Evolutionary conservation across 2,888 invertebrate genomes (phyloP).

Genomic region (Eudemis profundana): DNA sequence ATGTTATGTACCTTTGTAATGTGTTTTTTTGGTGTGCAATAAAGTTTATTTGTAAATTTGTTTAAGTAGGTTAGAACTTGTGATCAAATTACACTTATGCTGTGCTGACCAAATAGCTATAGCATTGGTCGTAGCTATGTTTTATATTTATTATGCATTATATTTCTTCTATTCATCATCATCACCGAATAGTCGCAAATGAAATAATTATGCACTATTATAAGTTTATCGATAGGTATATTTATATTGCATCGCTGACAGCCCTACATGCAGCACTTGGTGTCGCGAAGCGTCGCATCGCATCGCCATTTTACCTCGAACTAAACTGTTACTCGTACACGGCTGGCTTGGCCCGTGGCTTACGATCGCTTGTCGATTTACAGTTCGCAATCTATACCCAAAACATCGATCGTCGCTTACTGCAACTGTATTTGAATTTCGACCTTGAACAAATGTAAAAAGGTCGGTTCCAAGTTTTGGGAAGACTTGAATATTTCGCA

Average conservation of each 20-base stretch:
- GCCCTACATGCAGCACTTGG: slow-evolving; percentile 11
- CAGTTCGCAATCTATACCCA: slow-evolving; percentile 56
- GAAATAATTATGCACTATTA: too few species aligned
- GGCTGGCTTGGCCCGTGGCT: slow-evolving; percentile 63
- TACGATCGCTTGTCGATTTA: slow-evolving; percentile 53
- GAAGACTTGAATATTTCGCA: slow-evolving; percentile 22
- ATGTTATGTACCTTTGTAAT: too few species aligned
- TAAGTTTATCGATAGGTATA: background rate
- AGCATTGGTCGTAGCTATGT: too few species aligned
- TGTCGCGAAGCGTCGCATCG: slow-evolving; percentile 46
- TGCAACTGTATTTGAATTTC: slow-evolving; percentile 13
- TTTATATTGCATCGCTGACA: slow-evolving; percentile 8
- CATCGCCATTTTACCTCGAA: slow-evolving; percentile 59
- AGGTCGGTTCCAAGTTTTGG: slow-evolving; percentile 2
- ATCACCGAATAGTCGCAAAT: background rate
- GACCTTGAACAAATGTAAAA: slow-evolving; percentile 10
- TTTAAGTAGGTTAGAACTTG: too few species aligned
- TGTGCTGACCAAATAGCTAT: too few species aligned
- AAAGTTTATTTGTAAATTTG: too few species aligned
- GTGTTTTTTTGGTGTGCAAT: too few species aligned
- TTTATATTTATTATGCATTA: too few species aligned
- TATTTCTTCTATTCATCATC: too few species aligned
- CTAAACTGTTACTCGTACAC: slow-evolving; percentile 69
- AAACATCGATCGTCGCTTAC: slow-evolving; percentile 13
- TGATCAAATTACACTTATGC: too few species aligned